Evolutionary conservation across 2,797 vertebrate genomes (phyloP), one percentile per base, ranked within the genome.

Genomic region (Potorous gilbertii): DNA sequence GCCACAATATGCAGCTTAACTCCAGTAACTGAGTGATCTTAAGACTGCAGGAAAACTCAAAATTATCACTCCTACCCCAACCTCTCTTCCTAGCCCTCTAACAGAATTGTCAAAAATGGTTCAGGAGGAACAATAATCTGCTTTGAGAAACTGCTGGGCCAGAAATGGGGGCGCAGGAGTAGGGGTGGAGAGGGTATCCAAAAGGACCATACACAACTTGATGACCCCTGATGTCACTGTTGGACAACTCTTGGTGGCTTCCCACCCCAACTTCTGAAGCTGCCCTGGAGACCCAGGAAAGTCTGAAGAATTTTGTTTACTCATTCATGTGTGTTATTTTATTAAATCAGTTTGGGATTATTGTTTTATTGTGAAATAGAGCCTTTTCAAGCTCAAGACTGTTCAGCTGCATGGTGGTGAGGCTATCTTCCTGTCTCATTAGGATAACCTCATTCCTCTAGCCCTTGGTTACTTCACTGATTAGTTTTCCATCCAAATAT

Each of bases 401-500:
- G 5, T 5, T 56, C 93, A 81, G n/a, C 29, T 93, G 34, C 89
- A 90, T 29, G 81, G 55, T 94, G 46, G 52, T 56, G 11, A 29
- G 40, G 5, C 2, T 59, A 5, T 94, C 21, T 94, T 92, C 1
- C 52, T 57, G 92, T 93, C 13, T 95, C 24, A 50, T 29, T 87
- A 91, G 91, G 9, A 90, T 56, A 89, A 89, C 90, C 6, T 34
- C 93, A 96, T 81, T 92, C 28, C n/a, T 66, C 13, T 62, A 40
- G 66, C 24, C 5, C 11, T 94, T 56, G 2, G 2, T 92, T 91
- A 4, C 91, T 92, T 96, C 34, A 92, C 92, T 94, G 16, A 18
- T 89, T 34, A 92, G 0, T 46, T 94, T 24, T 1, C 27, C 5
- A 93, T 92, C 56, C 11, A 74, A 62, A 74, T 93, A 93, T 29